A percentile compares a stretch with the other conserved stretches of the same genome.
Conservation (phyloP, 2,113 vertebrate genomes). For the Microcebus ravelobensis region DNA sequence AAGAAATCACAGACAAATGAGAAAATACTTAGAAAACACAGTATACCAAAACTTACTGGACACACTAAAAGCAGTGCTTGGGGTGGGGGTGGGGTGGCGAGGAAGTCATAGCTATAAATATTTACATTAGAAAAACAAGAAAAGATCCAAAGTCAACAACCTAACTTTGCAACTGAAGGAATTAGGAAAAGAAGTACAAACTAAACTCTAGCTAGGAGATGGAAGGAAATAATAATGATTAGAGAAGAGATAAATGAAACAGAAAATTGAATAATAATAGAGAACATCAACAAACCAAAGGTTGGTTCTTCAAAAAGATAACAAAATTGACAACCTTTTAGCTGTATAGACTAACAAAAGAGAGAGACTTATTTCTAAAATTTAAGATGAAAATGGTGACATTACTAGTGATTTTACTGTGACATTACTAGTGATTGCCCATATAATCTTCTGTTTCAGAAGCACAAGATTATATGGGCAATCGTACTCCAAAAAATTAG, state of each 20-base stretch:
- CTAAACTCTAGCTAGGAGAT: background rate
- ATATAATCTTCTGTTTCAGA: too few species aligned
- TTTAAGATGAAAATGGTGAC: background rate
- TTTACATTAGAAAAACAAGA: too few species aligned
- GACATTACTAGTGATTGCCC: background rate
- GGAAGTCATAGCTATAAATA: too few species aligned
- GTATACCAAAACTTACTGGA: too few species aligned
- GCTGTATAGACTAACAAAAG: background rate
- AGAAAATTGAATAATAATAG: background rate
- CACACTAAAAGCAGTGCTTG: too few species aligned
- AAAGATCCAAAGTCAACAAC: too few species aligned
- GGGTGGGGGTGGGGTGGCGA: too few species aligned
- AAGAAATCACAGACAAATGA: too few species aligned
- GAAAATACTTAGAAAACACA: too few species aligned
- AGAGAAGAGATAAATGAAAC: background rate
- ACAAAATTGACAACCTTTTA: background rate
- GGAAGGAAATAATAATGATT: background rate
- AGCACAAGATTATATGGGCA: background rate
- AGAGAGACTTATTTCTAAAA: background rate
- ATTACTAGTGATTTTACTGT: background rate
- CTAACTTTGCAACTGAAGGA: background rate
- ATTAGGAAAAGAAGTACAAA: background rate
- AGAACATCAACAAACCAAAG: background rate
- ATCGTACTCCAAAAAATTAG: too few species aligned
- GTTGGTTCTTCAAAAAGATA: background rate